Conservation (phyloP, 2,888 invertebrate genomes). For the Eremobia ochroleuca region DNA sequence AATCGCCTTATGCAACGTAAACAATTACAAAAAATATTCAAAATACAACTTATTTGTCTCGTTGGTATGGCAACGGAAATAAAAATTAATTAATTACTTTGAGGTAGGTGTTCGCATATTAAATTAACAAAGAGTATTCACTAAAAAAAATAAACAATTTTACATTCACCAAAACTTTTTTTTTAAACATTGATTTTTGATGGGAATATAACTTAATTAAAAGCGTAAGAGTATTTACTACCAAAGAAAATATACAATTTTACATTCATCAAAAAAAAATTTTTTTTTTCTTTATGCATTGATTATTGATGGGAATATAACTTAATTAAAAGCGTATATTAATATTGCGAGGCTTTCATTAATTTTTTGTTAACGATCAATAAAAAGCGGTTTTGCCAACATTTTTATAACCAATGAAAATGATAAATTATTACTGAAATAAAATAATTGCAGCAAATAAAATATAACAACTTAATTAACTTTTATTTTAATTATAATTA, state of each 20-base stretch:
- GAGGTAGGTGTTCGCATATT: neutral
- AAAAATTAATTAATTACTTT: neutral
- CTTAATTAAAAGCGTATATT: neutral
- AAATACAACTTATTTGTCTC: constrained; percentile 28
- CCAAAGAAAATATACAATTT: neutral
- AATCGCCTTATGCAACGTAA: constrained; percentile 69
- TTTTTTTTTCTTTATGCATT: neutral
- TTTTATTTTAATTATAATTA: constrained; percentile 3
- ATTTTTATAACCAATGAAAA: neutral
- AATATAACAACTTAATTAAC: neutral
- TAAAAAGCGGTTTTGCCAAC: neutral
- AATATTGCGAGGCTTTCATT: neutral
- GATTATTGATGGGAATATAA: neutral
- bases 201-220: neutral
- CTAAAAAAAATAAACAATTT: neutral
- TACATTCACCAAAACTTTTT: neutral
- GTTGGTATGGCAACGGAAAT: constrained; percentile 37
- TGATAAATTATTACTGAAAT: neutral
- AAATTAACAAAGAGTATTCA: neutral
- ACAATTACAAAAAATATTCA: constrained; percentile 55
- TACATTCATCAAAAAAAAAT: neutral
- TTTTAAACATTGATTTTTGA: neutral
- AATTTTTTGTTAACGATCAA: constrained; percentile 2
- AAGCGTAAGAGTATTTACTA: neutral
- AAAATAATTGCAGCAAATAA: constrained; percentile 14